Evolutionary conservation across 2,797 vertebrate genomes (phyloP).

Genomic region (Lophotriccus pileatus): DNA sequence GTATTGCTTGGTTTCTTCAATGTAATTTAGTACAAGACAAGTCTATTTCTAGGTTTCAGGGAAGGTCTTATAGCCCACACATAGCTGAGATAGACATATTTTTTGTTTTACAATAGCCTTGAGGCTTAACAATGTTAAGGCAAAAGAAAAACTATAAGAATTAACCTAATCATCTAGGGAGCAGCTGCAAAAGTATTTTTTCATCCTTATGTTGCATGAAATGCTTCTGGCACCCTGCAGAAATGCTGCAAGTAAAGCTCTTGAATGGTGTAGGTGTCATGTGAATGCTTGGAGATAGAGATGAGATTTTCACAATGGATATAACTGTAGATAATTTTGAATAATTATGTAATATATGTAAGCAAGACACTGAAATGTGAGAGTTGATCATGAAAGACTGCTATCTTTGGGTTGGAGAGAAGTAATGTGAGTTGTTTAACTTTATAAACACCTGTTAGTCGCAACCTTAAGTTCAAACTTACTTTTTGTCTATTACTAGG

Average conservation of each 20-base stretch:
- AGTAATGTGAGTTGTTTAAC: not conserved
- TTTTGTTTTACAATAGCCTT: not conserved
- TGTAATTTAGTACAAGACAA: not conserved
- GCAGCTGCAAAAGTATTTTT: not conserved
- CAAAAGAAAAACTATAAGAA: not conserved
- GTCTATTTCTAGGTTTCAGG: not conserved
- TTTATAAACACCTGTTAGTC: not conserved
- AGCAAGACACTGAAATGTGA: not conserved
- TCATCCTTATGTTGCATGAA: not conserved
- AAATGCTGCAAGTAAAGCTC: not conserved
- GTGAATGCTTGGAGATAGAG: not conserved
- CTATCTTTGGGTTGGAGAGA: not conserved
- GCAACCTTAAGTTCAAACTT: constrained; percentile 46
- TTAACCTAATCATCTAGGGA: not conserved
- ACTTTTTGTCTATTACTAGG: constrained; percentile 78
- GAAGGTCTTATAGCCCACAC: not conserved
- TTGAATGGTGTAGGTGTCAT: not conserved
- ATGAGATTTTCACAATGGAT: not conserved
- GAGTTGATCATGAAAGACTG: not conserved
- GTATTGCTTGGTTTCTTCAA: not conserved
- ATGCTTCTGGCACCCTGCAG: not conserved
- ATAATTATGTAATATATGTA: not conserved
- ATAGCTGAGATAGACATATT: not conserved
- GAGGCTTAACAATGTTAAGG: not conserved
- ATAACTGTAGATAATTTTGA: not conserved